Base-by-base conservation (phyloP, 2,113 vertebrate genomes). In the Cyprinodon tularosa region DNA sequence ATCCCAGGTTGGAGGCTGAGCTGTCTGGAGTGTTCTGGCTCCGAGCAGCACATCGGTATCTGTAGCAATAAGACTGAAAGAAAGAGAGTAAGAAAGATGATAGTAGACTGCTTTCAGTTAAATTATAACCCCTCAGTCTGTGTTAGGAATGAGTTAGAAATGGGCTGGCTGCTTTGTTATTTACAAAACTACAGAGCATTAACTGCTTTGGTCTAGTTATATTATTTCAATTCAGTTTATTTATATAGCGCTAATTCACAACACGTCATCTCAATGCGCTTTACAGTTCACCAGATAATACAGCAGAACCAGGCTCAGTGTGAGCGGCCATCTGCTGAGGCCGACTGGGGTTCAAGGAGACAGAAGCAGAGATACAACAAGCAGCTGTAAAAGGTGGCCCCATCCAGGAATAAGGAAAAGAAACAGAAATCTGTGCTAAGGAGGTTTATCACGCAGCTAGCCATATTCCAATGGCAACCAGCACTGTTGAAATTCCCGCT, bases 21-120 rank as follows among this genome's bases (percentile, higher is more conserved):
- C 98, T 99, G 88, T 99, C 97, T 0, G 96, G 96, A 0, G 96
- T 97, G 92, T 99, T 99, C 79, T 99, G 98, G 72, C 98, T 99
- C 0, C 98, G 96, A 1, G 98, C 98, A 0, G 96, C 98, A 86
- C 98, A 99, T 82, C 98, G 95, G 66, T 99, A 99, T 88, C 98
- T 95, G 82, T 98, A 99, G 92, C 98, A 99, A 67, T 99, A 97
- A 42, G 98, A 97, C 98, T 85, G 76, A 72, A 72, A 29, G 57
- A 38, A 48, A 7, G 8, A 13, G n/a, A 20, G n/a, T 12, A 37
- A 9, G 44, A 22, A 17, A 67, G 9, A 50, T 0, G 2, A 2
- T 1, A 15, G 3, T 22, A 3, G n/a, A 12, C 61, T 62, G 64
- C 3, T 4, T 12, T 66, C 7, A 78, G 66, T 71, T 7, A 44